phyloP scores from a whole-genome alignment of 1,140 invertebrate species.

The Araneus ventricosus region DNA sequence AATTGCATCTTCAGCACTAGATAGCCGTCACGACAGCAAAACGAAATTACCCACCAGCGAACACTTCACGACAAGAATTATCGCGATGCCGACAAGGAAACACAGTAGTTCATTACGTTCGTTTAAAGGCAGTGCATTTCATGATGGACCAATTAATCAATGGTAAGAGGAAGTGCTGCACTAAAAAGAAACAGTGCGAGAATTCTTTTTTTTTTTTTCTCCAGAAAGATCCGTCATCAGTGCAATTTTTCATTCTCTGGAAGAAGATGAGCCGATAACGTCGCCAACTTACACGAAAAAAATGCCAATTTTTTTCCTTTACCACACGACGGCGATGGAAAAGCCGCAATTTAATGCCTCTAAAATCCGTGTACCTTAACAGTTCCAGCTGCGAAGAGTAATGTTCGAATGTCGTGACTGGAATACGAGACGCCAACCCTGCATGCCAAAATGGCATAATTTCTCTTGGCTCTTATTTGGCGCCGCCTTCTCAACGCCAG shows the following conservation, averaged over 20 bases:
- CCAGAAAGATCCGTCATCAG: neutral
- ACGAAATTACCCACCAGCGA: neutral
- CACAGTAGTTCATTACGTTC: slow-evolving; percentile 5
- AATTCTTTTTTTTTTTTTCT: neutral
- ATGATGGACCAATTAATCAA: slow-evolving; percentile 19
- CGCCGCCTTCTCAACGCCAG: neutral
- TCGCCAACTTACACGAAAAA: neutral
- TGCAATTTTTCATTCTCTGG: neutral
- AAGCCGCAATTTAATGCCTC: slow-evolving; percentile 46
- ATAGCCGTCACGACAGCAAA: neutral
- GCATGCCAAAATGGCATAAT: slow-evolving; percentile 35
- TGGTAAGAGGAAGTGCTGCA: neutral
- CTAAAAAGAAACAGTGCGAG: neutral
- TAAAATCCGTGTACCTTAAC: slow-evolving; percentile 54
- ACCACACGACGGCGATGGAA: neutral
- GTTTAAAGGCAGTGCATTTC: neutral
- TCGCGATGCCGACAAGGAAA: neutral
- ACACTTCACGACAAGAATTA: neutral
- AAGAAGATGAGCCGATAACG: slow-evolving; percentile 41
- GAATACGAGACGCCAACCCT: slow-evolving; percentile 10
- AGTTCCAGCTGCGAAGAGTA: slow-evolving; percentile 57
- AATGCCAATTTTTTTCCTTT: neutral
- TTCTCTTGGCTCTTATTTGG: slow-evolving; percentile 13
- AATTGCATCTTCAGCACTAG: neutral
- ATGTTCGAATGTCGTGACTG: slow-evolving; percentile 60